Evolutionary conservation across 2,797 vertebrate genomes (phyloP), one percentile per base, ranked within the genome.

Genomic region (Spinus pinus): DNA sequence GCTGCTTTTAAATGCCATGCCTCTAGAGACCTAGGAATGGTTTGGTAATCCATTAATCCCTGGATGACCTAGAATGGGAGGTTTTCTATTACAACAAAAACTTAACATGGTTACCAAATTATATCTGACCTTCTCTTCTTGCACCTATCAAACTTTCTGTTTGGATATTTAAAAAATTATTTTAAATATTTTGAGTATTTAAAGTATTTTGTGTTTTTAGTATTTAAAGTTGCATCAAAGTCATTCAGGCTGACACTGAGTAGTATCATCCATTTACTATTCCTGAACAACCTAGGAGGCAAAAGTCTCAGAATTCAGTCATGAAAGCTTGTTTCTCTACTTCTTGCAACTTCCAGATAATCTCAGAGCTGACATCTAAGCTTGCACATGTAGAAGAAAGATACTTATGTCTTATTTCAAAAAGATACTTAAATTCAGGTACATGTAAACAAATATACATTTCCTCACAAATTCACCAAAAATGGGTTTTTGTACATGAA

Each of bases 401-500:
- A 24, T 56, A 37, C 4, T 66, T 89, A 70, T 6, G 2, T 73
- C 15, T 86, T 71, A 47, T 2, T 71, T 19, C 12, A 28, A 37
- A 72, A 80, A 50, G 7, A 20, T 58, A 18, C 11, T 73, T 79
- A 15, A 82, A 66, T 81, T 92, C 33, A 53, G n/a, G 19, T 0
- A 0, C 31, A 8, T 58, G 14, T 39, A 60, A 47, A 54, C 0
- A 0, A 82, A 50, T 5, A 33, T 46, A 10, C 7, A 6, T 13
- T 41, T 49, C 31, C 41, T 62, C 2, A 28, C 15, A 93, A 65
- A 49, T 72, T 93, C 44, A 62, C 12, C 4, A 44, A 37, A 87
- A 62, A 31, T 44, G 7, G 6, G 9, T 14, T 77, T 71, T 21
- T 54, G 10, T 46, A 41, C 5, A 18, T 3, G 3, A 66, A 51